A percentile compares a stretch with the other conserved stretches of the same genome.
phyloP scores from a whole-genome alignment of 2,888 invertebrate genomes.

The Macrosiphum euphorbiae region DNA sequence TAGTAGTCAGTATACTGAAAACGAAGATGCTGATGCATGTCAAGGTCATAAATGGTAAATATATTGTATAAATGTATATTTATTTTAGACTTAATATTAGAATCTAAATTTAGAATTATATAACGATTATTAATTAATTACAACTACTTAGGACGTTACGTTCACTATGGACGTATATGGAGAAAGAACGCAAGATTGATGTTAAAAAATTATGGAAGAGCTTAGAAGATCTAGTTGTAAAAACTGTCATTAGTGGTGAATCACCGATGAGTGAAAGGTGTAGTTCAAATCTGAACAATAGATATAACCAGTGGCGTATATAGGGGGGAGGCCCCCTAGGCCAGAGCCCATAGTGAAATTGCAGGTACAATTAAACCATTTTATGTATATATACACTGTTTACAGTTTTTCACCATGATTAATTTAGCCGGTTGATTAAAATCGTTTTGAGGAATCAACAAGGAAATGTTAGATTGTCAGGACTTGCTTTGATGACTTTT shows the following conservation, averaged over 20 bases:
- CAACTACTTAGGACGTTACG: conserved; percentile 77
- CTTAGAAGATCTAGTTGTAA: conserved; percentile 90
- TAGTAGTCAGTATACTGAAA: conserved; percentile 87
- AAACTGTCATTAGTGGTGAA: conserved; percentile 92
- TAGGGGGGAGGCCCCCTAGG: too few relatives aligned
- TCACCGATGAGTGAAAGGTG: conserved; percentile 81
- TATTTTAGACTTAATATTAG: not conserved
- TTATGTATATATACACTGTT: too few relatives aligned
- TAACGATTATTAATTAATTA: conserved; percentile 1
- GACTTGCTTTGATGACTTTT: too few relatives aligned
- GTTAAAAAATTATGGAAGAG: conserved; percentile 84
- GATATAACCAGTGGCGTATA: too few relatives aligned
- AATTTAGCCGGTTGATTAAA: too few relatives aligned
- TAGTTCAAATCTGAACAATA: conserved; percentile 81
- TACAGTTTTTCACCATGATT: too few relatives aligned
- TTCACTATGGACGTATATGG: conserved; percentile 84
- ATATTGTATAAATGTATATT: conserved; percentile 26
- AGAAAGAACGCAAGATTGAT: conserved; percentile 80
- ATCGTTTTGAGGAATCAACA: too few relatives aligned
- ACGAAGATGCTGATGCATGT: conserved; percentile 90
- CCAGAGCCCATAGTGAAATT: too few relatives aligned
- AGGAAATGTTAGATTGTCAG: too few relatives aligned
- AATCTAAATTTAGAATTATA: not conserved
- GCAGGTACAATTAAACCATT: too few relatives aligned
- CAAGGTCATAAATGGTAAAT: conserved; percentile 95